A percentile compares a stretch with the other conserved stretches of the same genome.
Evolutionary conservation across 2,888 invertebrate species (phyloP).

Genomic region (Chymomyza caudatula): DNA sequence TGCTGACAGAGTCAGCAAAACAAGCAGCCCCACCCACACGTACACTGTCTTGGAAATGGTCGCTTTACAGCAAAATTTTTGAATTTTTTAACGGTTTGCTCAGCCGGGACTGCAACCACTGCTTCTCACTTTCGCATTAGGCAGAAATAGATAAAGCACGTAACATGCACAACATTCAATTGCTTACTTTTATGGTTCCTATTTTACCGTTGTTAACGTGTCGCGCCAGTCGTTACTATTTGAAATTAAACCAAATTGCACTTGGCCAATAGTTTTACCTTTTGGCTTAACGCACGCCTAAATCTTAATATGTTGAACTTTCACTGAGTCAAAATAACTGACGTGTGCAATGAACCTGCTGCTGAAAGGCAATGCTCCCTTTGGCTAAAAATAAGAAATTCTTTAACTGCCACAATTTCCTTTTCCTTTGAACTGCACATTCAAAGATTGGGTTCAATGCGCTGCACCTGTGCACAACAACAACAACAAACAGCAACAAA

Average conservation of each 20-base stretch:
- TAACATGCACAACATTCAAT: not conserved
- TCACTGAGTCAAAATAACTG: constrained; percentile 1
- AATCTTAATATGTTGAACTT: constrained; percentile 17
- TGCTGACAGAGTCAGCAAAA: no score
- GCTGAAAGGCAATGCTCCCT: not conserved
- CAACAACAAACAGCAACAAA: not conserved
- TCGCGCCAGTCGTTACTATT: not conserved
- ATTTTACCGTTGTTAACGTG: not conserved
- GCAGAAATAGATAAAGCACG: not conserved
- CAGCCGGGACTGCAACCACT: not conserved
- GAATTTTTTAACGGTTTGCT: not conserved
- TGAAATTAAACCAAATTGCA: not conserved
- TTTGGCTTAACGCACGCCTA: constrained; percentile 16
- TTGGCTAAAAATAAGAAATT: constrained; percentile 30
- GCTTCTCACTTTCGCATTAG: not conserved
- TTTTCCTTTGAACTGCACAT: constrained; percentile 36
- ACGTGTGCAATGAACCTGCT: constrained; percentile 47
- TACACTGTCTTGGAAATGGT: no score
- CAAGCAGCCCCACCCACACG: no score
- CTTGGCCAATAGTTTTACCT: not conserved
- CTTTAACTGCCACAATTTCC: constrained; percentile 51
- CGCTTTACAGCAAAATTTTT: no score
- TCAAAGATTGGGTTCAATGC: constrained; percentile 1
- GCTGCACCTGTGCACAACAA: not conserved
- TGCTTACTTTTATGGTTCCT: not conserved